phyloP scores from a whole-genome alignment of 2,113 vertebrate species.

The Heterotis niloticus region DNA sequence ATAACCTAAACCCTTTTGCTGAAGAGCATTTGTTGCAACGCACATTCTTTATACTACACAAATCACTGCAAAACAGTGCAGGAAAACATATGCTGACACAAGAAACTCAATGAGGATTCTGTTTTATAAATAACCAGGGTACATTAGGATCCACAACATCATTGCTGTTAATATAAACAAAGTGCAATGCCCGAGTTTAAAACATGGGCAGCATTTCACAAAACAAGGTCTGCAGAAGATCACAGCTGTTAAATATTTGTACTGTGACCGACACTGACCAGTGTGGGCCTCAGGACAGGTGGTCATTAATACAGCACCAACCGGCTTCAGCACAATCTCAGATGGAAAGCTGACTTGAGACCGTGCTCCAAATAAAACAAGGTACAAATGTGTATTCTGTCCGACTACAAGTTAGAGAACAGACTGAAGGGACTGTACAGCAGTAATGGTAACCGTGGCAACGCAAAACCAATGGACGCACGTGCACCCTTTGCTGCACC shows the following conservation, averaged over 20 bases:
- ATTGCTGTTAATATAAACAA: neutral
- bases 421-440: neutral
- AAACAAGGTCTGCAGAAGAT: neutral
- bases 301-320: too few relatives aligned
- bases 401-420: neutral
- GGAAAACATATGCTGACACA: neutral
- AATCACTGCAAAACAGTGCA: neutral
- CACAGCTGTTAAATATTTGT: neutral
- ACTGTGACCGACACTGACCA: neutral
- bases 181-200: neutral
- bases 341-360: neutral
- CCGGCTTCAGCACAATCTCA: too few relatives aligned
- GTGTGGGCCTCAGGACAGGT: too few relatives aligned
- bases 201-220: neutral
- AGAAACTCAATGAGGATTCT: neutral
- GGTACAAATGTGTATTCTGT: neutral
- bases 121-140: conserved; percentile 14
- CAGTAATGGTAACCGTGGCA: neutral
- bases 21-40: neutral
- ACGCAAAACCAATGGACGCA: neutral
- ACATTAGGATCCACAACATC: neutral
- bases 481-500: conserved; percentile 58
- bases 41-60: neutral
- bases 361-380: too few relatives aligned
- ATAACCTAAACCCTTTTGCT: neutral